Percentiles rank a stretch among this genome's conserved stretches.
phyloP scores from a whole-genome alignment of 2,888 invertebrate genomes.

The Chrysolina oricalcia region DNA sequence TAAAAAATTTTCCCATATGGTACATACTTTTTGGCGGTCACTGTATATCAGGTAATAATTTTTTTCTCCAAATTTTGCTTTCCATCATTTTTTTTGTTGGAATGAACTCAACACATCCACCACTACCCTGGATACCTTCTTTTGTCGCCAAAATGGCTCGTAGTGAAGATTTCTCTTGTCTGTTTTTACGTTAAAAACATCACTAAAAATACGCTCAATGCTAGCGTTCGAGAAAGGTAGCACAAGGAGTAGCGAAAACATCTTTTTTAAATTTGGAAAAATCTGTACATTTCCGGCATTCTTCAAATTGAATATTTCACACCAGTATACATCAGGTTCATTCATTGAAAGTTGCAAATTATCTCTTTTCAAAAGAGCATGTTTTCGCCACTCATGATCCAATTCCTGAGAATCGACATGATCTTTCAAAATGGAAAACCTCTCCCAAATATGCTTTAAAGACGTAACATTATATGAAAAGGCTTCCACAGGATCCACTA shows the following conservation, averaged over 20 bases:
- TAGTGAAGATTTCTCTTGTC: slow-evolving; percentile 50
- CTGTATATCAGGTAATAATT: neutral
- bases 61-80: slow-evolving; percentile 34
- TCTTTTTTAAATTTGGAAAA: slow-evolving; percentile 39
- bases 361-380: slow-evolving; percentile 25
- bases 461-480: slow-evolving; percentile 31
- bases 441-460: slow-evolving; percentile 28
- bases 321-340: slow-evolving; percentile 36
- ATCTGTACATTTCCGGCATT: slow-evolving; percentile 24
- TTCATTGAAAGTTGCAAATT: neutral
- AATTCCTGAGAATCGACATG: slow-evolving; percentile 38
- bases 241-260: slow-evolving; percentile 31
- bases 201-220: slow-evolving; percentile 39
- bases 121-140: slow-evolving; percentile 32
- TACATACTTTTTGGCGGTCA: too few species aligned
- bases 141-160: slow-evolving; percentile 34
- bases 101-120: slow-evolving; percentile 30
- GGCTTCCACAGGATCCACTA: slow-evolving; percentile 36
- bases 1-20: too few species aligned
- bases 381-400: slow-evolving; percentile 42
- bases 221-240: slow-evolving; percentile 39
- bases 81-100: slow-evolving; percentile 34
- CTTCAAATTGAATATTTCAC: slow-evolving; percentile 39
- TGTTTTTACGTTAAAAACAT: slow-evolving; percentile 40
- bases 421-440: slow-evolving; percentile 42